Conservation (phyloP, 2,888 invertebrate genomes). For the Parnassius smintheus region DNA sequence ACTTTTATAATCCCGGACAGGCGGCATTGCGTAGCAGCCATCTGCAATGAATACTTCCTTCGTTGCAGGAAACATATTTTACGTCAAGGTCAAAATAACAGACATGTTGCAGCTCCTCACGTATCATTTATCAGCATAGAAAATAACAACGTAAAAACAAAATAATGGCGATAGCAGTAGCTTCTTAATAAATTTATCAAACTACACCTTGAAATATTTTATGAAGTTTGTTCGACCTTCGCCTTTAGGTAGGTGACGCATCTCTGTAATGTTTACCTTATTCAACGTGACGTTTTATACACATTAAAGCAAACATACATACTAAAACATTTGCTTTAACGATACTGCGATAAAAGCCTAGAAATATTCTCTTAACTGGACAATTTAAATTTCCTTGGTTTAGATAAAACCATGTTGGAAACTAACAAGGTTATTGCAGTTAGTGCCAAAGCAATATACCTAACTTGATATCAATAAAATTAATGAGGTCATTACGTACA, state of each 20-base stretch:
- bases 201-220: constrained; percentile 47
- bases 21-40: constrained; percentile 1
- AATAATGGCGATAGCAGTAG: constrained; percentile 35
- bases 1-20: constrained; percentile 22
- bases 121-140: constrained; percentile 1
- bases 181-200: constrained; percentile 44
- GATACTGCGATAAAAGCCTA: background rate
- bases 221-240: constrained; percentile 63
- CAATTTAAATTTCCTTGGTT: background rate
- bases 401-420: background rate
- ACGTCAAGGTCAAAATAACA: constrained; percentile 19
- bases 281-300: constrained; percentile 54
- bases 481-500: constrained; percentile 14
- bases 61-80: constrained; percentile 16
- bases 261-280: constrained; percentile 36
- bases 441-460: constrained; percentile 10
- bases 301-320: constrained; percentile 37
- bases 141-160: constrained; percentile 32
- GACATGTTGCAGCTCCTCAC: background rate
- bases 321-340: constrained; percentile 7
- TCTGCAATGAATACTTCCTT: constrained; percentile 22
- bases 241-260: constrained; percentile 51
- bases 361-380: too few relatives aligned
- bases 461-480: constrained; percentile 3
- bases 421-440: constrained; percentile 1